These are phyloP conservation scores for Eumaeus atala DNA, from an alignment of 1,140 invertebrate genomes.

Conservation along the genomic window DNA sequence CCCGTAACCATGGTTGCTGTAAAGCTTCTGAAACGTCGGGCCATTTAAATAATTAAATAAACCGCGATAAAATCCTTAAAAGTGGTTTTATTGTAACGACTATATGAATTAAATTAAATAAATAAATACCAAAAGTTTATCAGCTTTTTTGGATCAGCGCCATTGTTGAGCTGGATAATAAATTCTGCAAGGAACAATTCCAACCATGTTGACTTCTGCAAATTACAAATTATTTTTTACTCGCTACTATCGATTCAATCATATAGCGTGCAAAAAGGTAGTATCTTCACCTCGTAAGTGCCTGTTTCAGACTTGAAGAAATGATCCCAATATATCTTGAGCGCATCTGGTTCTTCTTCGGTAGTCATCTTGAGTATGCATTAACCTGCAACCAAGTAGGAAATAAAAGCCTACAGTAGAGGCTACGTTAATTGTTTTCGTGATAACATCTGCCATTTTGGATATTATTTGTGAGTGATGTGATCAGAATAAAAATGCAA, in stretches of 20 bases:
- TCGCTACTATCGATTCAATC: too few relatives aligned
- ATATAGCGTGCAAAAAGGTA: background rate
- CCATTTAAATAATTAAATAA: too few relatives aligned
- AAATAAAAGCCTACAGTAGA: too few relatives aligned
- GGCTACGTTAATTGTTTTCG: too few relatives aligned
- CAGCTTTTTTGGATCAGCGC: slow-evolving; percentile 74
- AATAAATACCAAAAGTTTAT: slow-evolving; percentile 75
- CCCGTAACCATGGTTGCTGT: too few relatives aligned
- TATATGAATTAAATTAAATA: too few relatives aligned
- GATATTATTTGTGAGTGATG: too few relatives aligned
- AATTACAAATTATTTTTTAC: slow-evolving; percentile 28
- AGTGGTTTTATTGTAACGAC: too few relatives aligned
- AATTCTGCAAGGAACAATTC: slow-evolving; percentile 80
- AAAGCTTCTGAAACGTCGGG: too few relatives aligned
- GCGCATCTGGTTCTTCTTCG: slow-evolving; percentile 46
- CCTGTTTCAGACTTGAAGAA: slow-evolving; percentile 77
- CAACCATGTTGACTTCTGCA: slow-evolving; percentile 79
- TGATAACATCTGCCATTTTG: too few relatives aligned
- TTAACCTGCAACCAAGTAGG: slow-evolving; percentile 26
- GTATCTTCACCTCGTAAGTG: slow-evolving; percentile 74
- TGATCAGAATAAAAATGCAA: too few relatives aligned
- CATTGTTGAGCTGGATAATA: slow-evolving; percentile 76
- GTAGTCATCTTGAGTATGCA: slow-evolving; percentile 37
- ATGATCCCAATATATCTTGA: slow-evolving; percentile 74
- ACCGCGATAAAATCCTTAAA: too few relatives aligned